Evolutionary conservation across 1,140 invertebrate species (phyloP), one percentile per base, ranked within the genome.

Genomic region (Plodia interpunctella): DNA sequence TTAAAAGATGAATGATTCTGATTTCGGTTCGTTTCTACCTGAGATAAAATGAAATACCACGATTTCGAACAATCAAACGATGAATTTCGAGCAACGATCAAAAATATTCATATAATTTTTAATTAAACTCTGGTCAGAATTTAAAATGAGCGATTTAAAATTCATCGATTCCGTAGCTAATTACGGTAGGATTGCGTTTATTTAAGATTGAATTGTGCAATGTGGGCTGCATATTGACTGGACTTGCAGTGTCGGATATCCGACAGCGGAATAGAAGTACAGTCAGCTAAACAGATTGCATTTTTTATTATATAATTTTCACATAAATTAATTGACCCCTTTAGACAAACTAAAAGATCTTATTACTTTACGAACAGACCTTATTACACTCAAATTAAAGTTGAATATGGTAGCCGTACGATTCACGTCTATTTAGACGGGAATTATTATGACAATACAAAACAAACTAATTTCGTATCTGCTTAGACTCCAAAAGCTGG

Each of bases 1-100:
- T 83, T 80, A 79, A 74, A 87, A 84, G 81, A 87, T 81, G 80
- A 82, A 86, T 86, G 80, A 73, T 82, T 77, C 74, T 65, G 73
- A 80, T 77, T 76, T 80, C 60, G 67, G 68, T 60, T 65, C 66
- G 56, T 57, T 51, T 66, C 77, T 81, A 81, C 80, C 78, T 80
- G 74, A 66, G 65, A 72, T 77, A 65, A 70, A 70, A 72, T 77
- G 63, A 70, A 70, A 68, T 53, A 63, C 51, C 59, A 52, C 35
- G 30, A 57, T 32, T 59, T 30, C 17, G 30, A 58, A 58, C 30
- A 44, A 35, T 44, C 18, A 38, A 53, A 38, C 49, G 21, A 49
- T 55, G 21, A 18, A 54, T 54, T 44, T 49, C 44, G 19, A 70
- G 55, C 55, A 52, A 35, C 57, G 57, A 66, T 57, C 57, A 49